These are phyloP conservation scores for Indicator indicator DNA, from an alignment of 2,113 vertebrate species.

Conservation along the genomic window DNA sequence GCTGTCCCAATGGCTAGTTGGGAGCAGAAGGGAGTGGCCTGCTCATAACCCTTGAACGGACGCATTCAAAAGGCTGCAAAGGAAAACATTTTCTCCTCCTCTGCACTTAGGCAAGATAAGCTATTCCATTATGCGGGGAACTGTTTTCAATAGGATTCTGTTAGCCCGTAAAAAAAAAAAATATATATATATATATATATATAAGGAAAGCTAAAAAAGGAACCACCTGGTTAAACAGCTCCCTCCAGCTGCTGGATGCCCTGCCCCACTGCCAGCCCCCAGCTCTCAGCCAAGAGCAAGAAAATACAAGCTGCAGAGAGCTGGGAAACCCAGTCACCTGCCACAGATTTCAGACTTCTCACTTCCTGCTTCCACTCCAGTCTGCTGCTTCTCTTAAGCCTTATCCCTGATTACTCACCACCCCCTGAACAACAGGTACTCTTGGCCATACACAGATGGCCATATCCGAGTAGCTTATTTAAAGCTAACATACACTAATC, in stretches of 20 bases:
- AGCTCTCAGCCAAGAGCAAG: background rate
- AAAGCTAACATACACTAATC: constrained; percentile 31
- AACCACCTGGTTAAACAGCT: background rate
- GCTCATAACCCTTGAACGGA: constrained; percentile 18
- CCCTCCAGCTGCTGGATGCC: background rate
- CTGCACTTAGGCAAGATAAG: background rate
- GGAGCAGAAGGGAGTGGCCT: constrained; percentile 67
- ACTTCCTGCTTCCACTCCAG: constrained; percentile 45
- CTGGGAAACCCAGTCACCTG: background rate
- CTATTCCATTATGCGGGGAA: background rate
- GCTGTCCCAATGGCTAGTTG: constrained; percentile 66
- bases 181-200: no score
- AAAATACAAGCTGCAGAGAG: background rate
- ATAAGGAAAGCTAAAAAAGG: background rate
- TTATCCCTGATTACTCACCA: constrained; percentile 86
- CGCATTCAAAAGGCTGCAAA: background rate
- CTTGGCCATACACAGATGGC: constrained; percentile 74
- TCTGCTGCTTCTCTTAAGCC: constrained; percentile 78
- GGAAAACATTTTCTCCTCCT: background rate
- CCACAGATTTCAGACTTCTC: constrained; percentile 23
- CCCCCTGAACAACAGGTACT: constrained; percentile 65
- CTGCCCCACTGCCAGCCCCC: background rate
- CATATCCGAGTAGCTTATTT: constrained; percentile 54
- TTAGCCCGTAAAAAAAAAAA: background rate
- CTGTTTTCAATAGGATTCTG: background rate